Conservation (phyloP, 2,888 invertebrate genomes). For the Tholera decimalis region DNA sequence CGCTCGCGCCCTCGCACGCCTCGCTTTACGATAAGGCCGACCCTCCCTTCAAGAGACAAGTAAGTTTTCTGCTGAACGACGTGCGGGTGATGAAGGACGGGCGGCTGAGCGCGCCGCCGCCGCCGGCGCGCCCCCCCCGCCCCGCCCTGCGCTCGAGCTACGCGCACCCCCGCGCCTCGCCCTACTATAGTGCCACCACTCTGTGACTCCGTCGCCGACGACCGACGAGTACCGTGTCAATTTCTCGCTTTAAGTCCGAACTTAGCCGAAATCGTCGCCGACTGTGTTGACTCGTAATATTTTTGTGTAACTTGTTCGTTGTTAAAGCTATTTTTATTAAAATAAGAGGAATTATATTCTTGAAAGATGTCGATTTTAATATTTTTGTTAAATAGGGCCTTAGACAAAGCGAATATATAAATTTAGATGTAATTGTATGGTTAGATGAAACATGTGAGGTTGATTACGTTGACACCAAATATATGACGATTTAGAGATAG, state of each 20-base stretch:
- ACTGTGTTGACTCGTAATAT: constrained; percentile 88
- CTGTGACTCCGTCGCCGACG: constrained; percentile 79
- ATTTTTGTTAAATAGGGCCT: constrained; percentile 91
- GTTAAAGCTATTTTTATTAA: constrained; percentile 90
- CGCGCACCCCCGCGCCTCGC: constrained; percentile 72
- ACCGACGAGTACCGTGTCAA: constrained; percentile 84
- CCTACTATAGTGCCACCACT: constrained; percentile 85
- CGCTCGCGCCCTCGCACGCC: constrained; percentile 90
- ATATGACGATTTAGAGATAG: constrained; percentile 82
- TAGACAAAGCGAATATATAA: constrained; percentile 84
- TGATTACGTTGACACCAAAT: constrained; percentile 85
- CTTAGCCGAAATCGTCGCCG: constrained; percentile 84
- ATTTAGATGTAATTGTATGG: constrained; percentile 88
- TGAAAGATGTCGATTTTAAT: constrained; percentile 86
- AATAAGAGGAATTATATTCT: constrained; percentile 89
- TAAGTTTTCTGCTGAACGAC: constrained; percentile 96
- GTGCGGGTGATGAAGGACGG: constrained; percentile 95
- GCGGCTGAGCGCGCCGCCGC: constrained; percentile 87
- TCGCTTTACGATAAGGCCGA: constrained; percentile 93
- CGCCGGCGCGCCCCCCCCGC: constrained; percentile 74
- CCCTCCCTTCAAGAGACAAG: constrained; percentile 95
- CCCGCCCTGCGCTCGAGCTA: constrained; percentile 72
- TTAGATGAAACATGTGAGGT: constrained; percentile 85
- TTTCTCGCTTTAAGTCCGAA: constrained; percentile 89
- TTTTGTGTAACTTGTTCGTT: constrained; percentile 90